Evolutionary conservation across 2,113 vertebrate species (phyloP).

Genomic region (Bos taurus): ARS-UCD2.0 NC_037335.1:49264001-49264500

Average conservation of each 20-base stretch:
- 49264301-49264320: neutral
- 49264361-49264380: neutral
- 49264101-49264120: neutral
- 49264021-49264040: neutral
- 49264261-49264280: neutral
- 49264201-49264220: accelerated
- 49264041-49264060: neutral
- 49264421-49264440: neutral
- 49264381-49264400: neutral
- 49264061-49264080: neutral
- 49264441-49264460: neutral
- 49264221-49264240: neutral
- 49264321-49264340: neutral
- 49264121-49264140: neutral
- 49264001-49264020: neutral
- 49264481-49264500: neutral
- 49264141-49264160: neutral
- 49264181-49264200: neutral
- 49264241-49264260: neutral
- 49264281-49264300: neutral
- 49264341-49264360: neutral
- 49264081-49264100: neutral
- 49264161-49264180: neutral
- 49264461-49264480: neutral
- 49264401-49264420: neutral